Evolutionary conservation across 1,140 invertebrate genomes (phyloP), one percentile per base, ranked within the genome.

Genomic region (Aplysia californica): DNA sequence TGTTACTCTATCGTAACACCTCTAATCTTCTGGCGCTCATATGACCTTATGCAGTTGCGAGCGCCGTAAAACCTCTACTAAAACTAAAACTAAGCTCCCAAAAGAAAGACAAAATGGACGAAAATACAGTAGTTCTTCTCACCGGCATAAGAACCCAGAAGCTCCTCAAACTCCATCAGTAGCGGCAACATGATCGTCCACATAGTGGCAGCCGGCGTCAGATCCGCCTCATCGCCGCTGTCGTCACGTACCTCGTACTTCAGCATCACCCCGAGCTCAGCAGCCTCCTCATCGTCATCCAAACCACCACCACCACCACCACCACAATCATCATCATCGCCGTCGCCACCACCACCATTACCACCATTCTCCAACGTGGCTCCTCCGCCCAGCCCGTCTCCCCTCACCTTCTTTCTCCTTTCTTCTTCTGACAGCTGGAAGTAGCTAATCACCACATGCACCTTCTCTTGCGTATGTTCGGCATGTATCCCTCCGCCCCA

Each of bases 401-500:
- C 58, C 29, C 35, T 50, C n/a, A 18, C 33, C 26, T 67, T 41
- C 15, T 77, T 75, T n/a, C n/a, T n/a, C n/a, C n/a, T n/a, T n/a
- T n/a, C n/a, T n/a, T n/a, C n/a, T n/a, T n/a, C n/a, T n/a, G n/a
- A n/a, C n/a, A n/a, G n/a, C 26, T 55, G 74, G 20, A 55, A 68
- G 76, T 84, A 86, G 35, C 69, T 73, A 20, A 86, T 71, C 70
- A 82, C 72, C 10, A 85, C 55, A 58, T 80, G 78, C 58, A 83
- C 77, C n/a, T 77, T 75, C 41, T 84, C 74, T 38, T 83, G 74
- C 31, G 76, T 79, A 70, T 88, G 85, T 50, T 70, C 36, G 1
- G 85, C 85, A 59, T 85, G 82, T n/a, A 88, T 76, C 26, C 88
- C 87, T 15, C 80, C 76, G 58, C 82, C 79, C 87, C 87, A 89